Evolutionary conservation across 2,797 vertebrate species (phyloP), one percentile per base, ranked within the genome.

Genomic region (Sphenopsis melanotis): DNA sequence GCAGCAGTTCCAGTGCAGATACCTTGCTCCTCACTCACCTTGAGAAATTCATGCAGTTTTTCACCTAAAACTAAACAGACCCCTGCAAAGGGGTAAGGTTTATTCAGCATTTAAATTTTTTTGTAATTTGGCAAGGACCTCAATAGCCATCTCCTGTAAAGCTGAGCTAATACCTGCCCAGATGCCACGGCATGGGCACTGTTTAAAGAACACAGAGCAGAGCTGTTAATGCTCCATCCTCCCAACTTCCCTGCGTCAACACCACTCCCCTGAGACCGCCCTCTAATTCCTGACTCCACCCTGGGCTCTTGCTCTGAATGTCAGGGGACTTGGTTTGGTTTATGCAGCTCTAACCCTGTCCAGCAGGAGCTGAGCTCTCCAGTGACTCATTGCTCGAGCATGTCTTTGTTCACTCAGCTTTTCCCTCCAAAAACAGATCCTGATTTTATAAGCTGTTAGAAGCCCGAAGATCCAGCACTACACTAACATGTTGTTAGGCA

Each of bases 391-490:
- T 93, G 87, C 83, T 78, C 50, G 34, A 22, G 72, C 37, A 42
- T 22, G 65, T 81, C 91, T 94, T 93, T 95, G 89, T 95, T 93
- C 59, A 6, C 27, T 53, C 77, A 56, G 80, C 47, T 74, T 93
- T 96, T 86, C 87, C 89, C 82, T 72, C 87, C 3, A 26, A 84
- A 89, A 91, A 74, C 8, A 0, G 56, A 79, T 84, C 74, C 83
- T 37, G 76, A 30, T 93, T 95, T 96, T 93, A 82, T 65, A 93
- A 95, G 85, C 91, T 72, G 57, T 69, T 86, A 86, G 90, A 92
- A 96, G 66, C 56, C 69, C 47, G 70, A 72, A 89, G 90, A 96
- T 83, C 78, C 85, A 81, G 90, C 63, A 15, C 72, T 83, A 82
- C 81, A 30, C 94, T 91, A 95, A 86, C 92, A 80, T 53, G 63